Conservation (phyloP, 2,888 invertebrate genomes). For the Dryobotodes eremita region DNA sequence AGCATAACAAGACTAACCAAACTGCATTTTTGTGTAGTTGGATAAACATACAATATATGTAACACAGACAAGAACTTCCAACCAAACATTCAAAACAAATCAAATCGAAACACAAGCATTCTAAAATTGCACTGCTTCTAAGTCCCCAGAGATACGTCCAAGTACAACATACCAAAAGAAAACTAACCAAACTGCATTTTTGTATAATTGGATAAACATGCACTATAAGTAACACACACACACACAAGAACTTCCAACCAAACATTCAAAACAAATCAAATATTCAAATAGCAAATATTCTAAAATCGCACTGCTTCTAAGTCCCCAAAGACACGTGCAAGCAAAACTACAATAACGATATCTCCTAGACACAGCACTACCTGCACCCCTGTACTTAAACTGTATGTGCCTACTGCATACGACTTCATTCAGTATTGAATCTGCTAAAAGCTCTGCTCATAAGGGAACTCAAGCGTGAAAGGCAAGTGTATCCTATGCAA, state of each 20-base stretch:
- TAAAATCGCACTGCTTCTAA: neutral
- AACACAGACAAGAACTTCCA: neutral
- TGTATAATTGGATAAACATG: neutral
- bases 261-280: neutral
- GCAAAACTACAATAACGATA: constrained; percentile 41
- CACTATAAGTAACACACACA: neutral
- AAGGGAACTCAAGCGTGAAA: constrained; percentile 38
- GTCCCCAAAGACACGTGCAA: constrained; percentile 21
- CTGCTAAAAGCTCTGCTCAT: constrained; percentile 55
- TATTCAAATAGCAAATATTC: constrained; percentile 21
- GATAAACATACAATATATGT: neutral
- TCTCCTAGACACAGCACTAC: constrained; percentile 30
- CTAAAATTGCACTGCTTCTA: too few relatives aligned
- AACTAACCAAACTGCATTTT: too few relatives aligned
- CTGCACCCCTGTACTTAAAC: constrained; percentile 21
- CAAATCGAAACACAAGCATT: constrained; percentile 14
- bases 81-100: neutral
- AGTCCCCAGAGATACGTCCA: too few relatives aligned
- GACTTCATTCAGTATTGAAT: constrained; percentile 57
- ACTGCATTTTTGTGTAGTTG: too few relatives aligned
- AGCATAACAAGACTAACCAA: too few relatives aligned
- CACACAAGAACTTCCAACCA: neutral
- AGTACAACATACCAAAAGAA: too few relatives aligned
- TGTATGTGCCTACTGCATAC: constrained; percentile 40
- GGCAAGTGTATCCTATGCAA: constrained; percentile 6